Conservation (phyloP, 2,113 vertebrate species). For the Rhabdornis inornatus region DNA sequence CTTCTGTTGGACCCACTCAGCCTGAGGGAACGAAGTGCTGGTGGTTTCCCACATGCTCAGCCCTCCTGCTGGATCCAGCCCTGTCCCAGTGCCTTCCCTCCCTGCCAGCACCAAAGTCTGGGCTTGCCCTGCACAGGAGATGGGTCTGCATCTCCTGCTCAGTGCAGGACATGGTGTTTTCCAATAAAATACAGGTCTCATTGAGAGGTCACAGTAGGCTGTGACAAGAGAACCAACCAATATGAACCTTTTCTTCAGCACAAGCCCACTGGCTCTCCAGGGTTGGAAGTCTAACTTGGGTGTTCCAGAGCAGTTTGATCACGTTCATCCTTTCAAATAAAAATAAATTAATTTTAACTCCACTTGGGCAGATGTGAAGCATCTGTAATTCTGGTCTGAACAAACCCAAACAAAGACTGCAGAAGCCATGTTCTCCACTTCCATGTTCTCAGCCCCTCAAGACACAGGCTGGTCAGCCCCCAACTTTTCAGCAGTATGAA, state of each 20-base stretch:
- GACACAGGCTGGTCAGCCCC: neutral
- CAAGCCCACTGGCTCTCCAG: neutral
- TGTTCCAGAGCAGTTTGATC: neutral
- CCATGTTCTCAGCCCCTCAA: neutral
- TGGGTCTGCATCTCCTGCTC: neutral
- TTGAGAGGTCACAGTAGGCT: neutral
- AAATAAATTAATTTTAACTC: neutral
- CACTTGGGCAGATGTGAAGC: neutral
- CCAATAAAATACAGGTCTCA: neutral
- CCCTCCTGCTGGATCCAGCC: neutral
- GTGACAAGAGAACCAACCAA: neutral
- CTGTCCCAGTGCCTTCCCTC: neutral
- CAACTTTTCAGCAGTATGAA: neutral
- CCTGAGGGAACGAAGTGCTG: neutral
- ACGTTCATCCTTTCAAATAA: neutral
- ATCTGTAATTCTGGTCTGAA: neutral
- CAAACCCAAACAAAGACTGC: neutral
- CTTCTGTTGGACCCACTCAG: neutral
- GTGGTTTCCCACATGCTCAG: accelerated
- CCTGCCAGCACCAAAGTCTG: neutral
- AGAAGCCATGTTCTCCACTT: neutral
- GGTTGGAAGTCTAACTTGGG: neutral
- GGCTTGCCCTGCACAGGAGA: neutral
- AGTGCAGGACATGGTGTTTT: accelerated
- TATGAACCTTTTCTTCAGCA: neutral